phyloP scores from a whole-genome alignment of 2,797 vertebrate species.

The Cyprinodon diabolis region DNA sequence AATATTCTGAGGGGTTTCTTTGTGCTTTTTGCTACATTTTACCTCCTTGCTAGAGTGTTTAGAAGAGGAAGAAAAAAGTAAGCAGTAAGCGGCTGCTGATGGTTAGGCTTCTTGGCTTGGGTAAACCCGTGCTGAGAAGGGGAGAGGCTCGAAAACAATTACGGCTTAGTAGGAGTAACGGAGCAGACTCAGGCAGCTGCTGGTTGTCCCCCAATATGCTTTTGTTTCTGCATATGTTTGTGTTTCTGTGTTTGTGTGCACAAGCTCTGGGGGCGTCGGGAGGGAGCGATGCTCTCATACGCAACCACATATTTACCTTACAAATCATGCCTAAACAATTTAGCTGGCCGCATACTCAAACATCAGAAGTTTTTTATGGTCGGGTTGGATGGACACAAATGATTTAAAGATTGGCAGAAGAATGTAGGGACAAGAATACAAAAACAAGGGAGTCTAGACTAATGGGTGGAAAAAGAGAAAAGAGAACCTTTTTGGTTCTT shows the following conservation, averaged over 20 bases:
- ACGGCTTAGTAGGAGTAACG: conserved; percentile 63
- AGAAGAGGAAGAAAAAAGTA: conserved; percentile 4
- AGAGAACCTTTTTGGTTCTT: neutral
- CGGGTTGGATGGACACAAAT: conserved; percentile 27
- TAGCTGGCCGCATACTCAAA: conserved; percentile 65
- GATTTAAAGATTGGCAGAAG: conserved; percentile 39
- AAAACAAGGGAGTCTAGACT: conserved; percentile 4
- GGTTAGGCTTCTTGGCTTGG: conserved; percentile 69
- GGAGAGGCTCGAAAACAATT: conserved; percentile 68
- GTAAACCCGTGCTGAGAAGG: conserved; percentile 38
- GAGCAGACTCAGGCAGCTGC: conserved; percentile 62
- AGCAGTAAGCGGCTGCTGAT: conserved; percentile 59
- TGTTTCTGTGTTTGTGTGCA: conserved; percentile 28
- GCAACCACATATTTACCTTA: conserved; percentile 78
- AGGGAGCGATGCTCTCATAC: conserved; percentile 54
- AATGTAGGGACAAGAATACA: conserved; percentile 24
- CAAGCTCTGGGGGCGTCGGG: conserved; percentile 29
- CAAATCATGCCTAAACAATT: conserved; percentile 78
- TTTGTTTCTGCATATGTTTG: conserved; percentile 17
- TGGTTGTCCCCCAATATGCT: conserved; percentile 50
- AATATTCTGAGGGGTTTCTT: too few relatives aligned
- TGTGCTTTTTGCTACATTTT: too few relatives aligned
- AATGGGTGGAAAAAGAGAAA: conserved; percentile 6
- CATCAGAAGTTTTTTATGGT: conserved; percentile 58
- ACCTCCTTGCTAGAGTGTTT: too few relatives aligned